phyloP scores from a whole-genome alignment of 2,888 invertebrate genomes.

The Graphium colonna region DNA sequence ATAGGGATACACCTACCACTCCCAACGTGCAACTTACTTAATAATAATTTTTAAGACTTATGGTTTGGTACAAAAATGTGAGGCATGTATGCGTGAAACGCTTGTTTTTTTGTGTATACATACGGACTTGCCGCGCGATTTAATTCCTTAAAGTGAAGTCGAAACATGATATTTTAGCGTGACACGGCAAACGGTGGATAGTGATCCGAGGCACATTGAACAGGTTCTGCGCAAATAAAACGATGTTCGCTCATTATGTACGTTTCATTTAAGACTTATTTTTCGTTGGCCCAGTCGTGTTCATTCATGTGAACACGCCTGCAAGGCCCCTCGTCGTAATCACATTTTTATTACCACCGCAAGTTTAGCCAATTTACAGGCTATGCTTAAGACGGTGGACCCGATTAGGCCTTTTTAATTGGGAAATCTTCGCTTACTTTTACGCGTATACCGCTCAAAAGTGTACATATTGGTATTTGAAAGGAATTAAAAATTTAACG shows the following conservation, averaged over 20 bases:
- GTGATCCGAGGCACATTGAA: slow-evolving; percentile 23
- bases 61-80: not conserved
- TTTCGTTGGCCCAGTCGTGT: slow-evolving; percentile 34
- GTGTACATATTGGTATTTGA: not conserved
- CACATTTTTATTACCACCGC: slow-evolving; percentile 23
- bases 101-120: not conserved
- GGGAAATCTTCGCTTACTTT: slow-evolving; percentile 14
- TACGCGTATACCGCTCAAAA: not conserved
- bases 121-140: not conserved
- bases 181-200: slow-evolving; percentile 11
- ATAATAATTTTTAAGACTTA: not conserved
- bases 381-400: slow-evolving; percentile 8
- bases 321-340: slow-evolving; percentile 28
- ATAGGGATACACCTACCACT: not conserved
- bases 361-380: slow-evolving; percentile 24
- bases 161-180: not conserved
- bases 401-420: slow-evolving; percentile 15
- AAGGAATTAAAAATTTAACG: slow-evolving; percentile 14
- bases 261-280: slow-evolving; percentile 43
- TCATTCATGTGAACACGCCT: slow-evolving; percentile 48
- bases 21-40: not conserved
- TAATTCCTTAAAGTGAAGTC: not conserved
- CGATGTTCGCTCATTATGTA: slow-evolving; percentile 38
- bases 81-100: not conserved
- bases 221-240: slow-evolving; percentile 52